Conservation (phyloP, 2,888 invertebrate species). For the Anarsia innoxiella region DNA sequence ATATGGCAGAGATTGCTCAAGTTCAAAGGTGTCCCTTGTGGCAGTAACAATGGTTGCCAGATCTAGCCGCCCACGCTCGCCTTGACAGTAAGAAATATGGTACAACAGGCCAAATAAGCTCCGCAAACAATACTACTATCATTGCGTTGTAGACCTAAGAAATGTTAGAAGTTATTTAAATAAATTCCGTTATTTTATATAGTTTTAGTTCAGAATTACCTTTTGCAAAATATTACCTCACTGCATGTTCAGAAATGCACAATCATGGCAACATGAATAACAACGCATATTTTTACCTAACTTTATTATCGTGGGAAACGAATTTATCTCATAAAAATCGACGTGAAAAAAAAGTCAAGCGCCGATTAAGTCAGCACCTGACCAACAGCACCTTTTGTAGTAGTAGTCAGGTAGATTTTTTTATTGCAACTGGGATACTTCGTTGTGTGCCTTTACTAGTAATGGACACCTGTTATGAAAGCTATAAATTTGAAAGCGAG, state of each 20-base stretch:
- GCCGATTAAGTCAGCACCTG: slow-evolving; percentile 54
- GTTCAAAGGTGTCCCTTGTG: slow-evolving; percentile 43
- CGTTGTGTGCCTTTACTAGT: slow-evolving; percentile 1
- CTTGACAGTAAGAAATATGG: slow-evolving; percentile 28
- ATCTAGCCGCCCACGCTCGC: slow-evolving; percentile 27
- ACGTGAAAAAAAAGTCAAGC: slow-evolving; percentile 32
- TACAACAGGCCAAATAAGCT: slow-evolving; percentile 23
- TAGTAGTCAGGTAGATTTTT: slow-evolving; percentile 55
- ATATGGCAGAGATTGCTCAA: slow-evolving; percentile 30
- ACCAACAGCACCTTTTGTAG: slow-evolving; percentile 39
- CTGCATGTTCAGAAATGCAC: too few relatives aligned
- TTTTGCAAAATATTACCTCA: too few relatives aligned
- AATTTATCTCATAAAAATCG: slow-evolving; percentile 28
- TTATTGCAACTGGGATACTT: slow-evolving; percentile 3
- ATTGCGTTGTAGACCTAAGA: slow-evolving; percentile 14
- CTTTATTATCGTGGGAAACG: slow-evolving; percentile 50
- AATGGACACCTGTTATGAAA: slow-evolving; percentile 26
- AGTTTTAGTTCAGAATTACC: too few relatives aligned
- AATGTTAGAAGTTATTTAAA: too few relatives aligned
- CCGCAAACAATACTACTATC: slow-evolving; percentile 27
- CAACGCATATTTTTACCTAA: slow-evolving; percentile 13
- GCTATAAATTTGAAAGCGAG: slow-evolving; percentile 28
- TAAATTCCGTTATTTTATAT: too few relatives aligned
- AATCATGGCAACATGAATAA: slow-evolving; percentile 9
- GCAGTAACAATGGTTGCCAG: slow-evolving; percentile 28